Conservation (phyloP, 2,888 invertebrate genomes). For the Ethmia dodecea region DNA sequence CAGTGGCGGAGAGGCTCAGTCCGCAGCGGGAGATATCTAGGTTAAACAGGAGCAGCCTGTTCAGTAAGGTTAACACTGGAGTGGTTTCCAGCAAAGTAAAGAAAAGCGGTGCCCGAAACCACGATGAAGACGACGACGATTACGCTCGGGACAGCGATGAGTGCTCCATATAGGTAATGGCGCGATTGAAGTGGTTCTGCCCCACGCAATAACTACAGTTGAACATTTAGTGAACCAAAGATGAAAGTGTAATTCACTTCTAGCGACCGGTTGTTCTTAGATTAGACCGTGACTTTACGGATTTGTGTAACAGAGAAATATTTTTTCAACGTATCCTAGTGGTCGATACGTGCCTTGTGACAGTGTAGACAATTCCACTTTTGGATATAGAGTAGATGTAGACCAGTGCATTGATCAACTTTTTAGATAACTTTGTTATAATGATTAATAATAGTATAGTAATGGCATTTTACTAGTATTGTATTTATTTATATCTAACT, state of each 20-base stretch:
- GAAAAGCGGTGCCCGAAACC: conserved; percentile 35
- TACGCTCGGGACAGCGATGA: conserved; percentile 79
- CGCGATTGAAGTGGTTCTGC: conserved; percentile 26
- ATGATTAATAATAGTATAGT: conserved; percentile 52
- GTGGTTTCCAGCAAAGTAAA: conserved; percentile 57
- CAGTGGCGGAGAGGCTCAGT: conserved; percentile 61
- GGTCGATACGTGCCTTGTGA: conserved; percentile 66
- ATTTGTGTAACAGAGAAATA: conserved; percentile 50
- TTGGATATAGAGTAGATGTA: conserved; percentile 23
- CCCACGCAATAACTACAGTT: conserved; percentile 23
- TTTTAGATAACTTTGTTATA: conserved; percentile 27
- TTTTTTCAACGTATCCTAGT: conserved; percentile 69
- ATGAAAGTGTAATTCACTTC: conserved; percentile 46
- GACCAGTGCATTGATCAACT: conserved; percentile 25
- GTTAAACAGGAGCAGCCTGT: conserved; percentile 55
- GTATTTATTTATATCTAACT: conserved; percentile 39
- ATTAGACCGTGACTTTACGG: conserved; percentile 9
- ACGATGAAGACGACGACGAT: conserved; percentile 68
- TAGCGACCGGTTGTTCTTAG: no score
- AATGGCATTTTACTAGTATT: conserved; percentile 60
- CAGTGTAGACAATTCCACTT: conserved; percentile 33
- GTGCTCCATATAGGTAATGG: conserved; percentile 75
- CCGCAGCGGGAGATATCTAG: conserved; percentile 54
- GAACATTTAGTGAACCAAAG: conserved; percentile 49
- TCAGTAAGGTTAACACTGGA: conserved; percentile 66